Conservation (phyloP, 2,113 vertebrate species). For the Oreochromis spilurus region DNA sequence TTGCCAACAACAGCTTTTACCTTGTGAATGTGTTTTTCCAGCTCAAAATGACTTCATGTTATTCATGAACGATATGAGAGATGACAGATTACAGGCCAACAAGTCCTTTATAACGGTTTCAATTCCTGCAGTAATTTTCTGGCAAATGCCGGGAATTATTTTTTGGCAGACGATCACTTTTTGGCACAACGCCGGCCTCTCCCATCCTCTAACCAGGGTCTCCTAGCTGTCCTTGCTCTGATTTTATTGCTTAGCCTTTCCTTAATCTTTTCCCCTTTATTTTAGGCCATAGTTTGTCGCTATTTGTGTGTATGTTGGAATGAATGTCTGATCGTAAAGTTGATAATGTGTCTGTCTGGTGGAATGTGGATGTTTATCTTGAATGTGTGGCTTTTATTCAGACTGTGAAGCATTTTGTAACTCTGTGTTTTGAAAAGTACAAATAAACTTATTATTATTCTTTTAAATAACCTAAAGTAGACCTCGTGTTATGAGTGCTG, state of each 20-base stretch:
- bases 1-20: not conserved
- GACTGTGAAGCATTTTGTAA: not conserved
- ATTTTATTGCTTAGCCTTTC: not conserved
- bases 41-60: not conserved
- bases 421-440: not conserved
- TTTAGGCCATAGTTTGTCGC: not conserved
- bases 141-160: not conserved
- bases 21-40: not conserved
- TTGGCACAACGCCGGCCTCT: not conserved
- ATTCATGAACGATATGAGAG: not conserved
- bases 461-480: not conserved
- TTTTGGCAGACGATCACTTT: not conserved
- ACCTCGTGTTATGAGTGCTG: not conserved
- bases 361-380: not conserved
- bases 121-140: not conserved
- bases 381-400: not conserved
- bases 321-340: not conserved
- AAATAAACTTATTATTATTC: not conserved
- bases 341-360: not conserved
- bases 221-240: not conserved
- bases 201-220: not conserved
- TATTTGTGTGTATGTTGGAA: not conserved
- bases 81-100: not conserved
- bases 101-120: not conserved
- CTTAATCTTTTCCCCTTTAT: not conserved